Base-by-base conservation (phyloP, 2,888 invertebrate genomes). In the Beris morrisii region DNA sequence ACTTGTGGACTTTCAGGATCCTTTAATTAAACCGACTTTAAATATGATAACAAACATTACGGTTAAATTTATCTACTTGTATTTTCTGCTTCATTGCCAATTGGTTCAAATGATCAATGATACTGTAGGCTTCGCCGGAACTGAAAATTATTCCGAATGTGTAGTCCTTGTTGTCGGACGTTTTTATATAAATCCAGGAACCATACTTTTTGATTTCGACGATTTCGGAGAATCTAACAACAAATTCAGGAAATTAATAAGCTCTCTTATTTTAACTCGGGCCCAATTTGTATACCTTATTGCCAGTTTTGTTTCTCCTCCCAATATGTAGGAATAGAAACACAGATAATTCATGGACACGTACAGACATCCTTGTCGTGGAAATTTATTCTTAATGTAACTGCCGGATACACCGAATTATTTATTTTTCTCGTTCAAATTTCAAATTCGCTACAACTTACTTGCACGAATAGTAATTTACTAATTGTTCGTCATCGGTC, bases 281-380 rank as follows among this genome's bases (percentile, higher is more conserved):
- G 22, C 22, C 22, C 22, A 22, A 22, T 22, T 22, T 3, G 22
- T 22, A 95, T 95, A 97, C 73, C 94, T 86, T 66, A 97, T 87
- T 71, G 92, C 89, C 56, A 96, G 84, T 74, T 91, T 92, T 4
- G 93, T 93, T 79, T 97, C 95, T 67, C 87, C 89, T 7, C 97
- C 95, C 81, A 98, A 86, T 75, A 98, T 89, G 77, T 93, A 95
- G 0, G 97, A 93, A 80, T 97, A 92, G 82, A 98, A 99, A 78
- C 96, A 96, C 78, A 97, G 86, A 79, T 95, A 94, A 78, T 96
- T 95, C 44, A 98, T 90, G 22, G 97, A 96, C n/a, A 98, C 85
- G 78, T 97, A 99, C 78, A 98, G 84, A 90, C 95, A 95, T 43
- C 98, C 98, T 83, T 97, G 97, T n/a, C 93, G 84, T 0, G 97